Conservation (phyloP, 1,140 invertebrate genomes). For the Hyposmocoma kahamanoa region DNA sequence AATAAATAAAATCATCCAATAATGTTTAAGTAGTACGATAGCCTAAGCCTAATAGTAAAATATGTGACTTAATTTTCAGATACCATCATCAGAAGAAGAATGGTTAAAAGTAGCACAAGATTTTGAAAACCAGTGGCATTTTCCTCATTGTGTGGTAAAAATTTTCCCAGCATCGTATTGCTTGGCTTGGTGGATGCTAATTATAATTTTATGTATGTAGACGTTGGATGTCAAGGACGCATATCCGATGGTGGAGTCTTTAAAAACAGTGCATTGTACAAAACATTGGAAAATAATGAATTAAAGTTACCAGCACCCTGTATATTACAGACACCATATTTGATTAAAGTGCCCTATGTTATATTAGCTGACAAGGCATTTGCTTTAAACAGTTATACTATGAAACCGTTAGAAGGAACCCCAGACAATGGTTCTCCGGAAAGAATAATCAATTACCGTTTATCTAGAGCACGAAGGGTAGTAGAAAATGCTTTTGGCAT, state of each 20-base stretch:
- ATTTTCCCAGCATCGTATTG: constrained; percentile 33
- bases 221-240: constrained; percentile 37
- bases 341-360: neutral
- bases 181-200: constrained; percentile 21
- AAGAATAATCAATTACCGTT: neutral
- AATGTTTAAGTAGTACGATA: too few relatives aligned
- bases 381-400: neutral
- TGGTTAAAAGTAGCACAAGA: too few relatives aligned
- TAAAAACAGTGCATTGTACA: neutral
- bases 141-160: constrained; percentile 63
- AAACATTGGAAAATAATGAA: neutral
- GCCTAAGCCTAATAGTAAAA: too few relatives aligned
- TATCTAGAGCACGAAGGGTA: neutral
- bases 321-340: neutral
- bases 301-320: neutral
- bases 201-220: constrained; percentile 42
- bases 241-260: constrained; percentile 27
- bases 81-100: too few relatives aligned
- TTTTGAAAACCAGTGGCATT: too few relatives aligned
- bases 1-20: too few relatives aligned
- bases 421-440: neutral
- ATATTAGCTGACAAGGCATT: neutral
- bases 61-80: too few relatives aligned
- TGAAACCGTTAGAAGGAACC: neutral
- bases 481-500: neutral